Conservation (phyloP, 2,113 vertebrate species). For the Petromus typicus region DNA sequence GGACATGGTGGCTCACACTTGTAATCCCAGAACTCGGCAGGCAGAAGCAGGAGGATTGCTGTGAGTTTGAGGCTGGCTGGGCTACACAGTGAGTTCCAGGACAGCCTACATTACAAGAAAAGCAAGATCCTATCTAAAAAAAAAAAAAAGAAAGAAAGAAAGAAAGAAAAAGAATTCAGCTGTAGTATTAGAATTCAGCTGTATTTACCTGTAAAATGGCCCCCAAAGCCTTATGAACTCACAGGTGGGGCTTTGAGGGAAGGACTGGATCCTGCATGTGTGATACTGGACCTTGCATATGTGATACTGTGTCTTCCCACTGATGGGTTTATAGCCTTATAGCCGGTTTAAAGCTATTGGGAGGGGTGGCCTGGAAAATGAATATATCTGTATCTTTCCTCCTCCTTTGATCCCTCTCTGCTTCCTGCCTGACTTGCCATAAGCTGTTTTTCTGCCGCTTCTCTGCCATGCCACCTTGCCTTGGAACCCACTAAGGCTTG, state of each 20-base stretch:
- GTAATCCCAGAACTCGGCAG: no score
- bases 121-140: background rate
- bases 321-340: background rate
- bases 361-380: background rate
- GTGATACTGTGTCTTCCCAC: background rate
- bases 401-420: background rate
- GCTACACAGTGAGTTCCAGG: no score
- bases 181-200: background rate
- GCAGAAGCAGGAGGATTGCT: no score
- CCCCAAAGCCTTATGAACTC: background rate
- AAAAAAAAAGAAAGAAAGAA: background rate
- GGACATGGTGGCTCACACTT: no score
- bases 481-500: background rate
- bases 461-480: background rate
- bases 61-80: no score
- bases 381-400: background rate
- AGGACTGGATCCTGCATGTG: background rate
- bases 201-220: background rate
- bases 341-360: background rate
- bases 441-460: background rate
- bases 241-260: background rate
- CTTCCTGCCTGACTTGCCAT: background rate
- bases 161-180: background rate
- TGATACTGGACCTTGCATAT: background rate
- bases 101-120: no score